Conservation (phyloP, 2,888 invertebrate species). For the Drosophila dives region DNA sequence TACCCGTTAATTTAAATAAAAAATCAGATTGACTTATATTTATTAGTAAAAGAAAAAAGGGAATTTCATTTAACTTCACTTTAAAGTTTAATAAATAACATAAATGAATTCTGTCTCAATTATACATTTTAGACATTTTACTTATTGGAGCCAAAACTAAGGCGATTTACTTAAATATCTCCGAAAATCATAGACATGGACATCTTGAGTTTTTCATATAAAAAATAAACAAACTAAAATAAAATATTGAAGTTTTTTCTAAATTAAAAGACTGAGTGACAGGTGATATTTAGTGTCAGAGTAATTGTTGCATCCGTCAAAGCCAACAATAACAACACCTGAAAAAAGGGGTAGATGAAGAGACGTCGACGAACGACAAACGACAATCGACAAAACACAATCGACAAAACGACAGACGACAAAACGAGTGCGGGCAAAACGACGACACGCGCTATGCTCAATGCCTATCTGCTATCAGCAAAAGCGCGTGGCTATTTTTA, state of each 20-base stretch:
- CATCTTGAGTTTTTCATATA: background rate
- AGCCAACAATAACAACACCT: background rate
- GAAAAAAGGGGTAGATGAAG: background rate
- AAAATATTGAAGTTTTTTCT: background rate
- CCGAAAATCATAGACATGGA: background rate
- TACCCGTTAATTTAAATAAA: background rate
- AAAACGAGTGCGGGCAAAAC: conserved; percentile 15
- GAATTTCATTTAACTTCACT: background rate
- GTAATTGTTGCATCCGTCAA: background rate
- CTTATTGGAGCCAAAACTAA: background rate
- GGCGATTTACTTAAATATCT: background rate
- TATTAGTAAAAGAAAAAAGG: background rate
- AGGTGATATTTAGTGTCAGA: background rate
- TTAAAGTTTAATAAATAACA: background rate
- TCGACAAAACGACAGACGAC: conserved; percentile 16
- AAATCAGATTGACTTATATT: background rate
- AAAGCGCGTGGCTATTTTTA: conserved; percentile 61
- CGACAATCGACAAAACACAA: background rate
- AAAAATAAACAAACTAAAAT: background rate
- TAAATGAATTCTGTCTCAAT: background rate
- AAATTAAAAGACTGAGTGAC: background rate
- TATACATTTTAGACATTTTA: background rate
- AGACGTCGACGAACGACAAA: background rate
- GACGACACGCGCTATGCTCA: conserved; percentile 54
- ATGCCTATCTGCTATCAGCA: conserved; percentile 62